Percentiles rank a stretch among this genome's conserved stretches.
These are phyloP conservation scores for Pseudorhiza aurosa DNA, from an alignment of 30 jellyfish, hydroid and myxozoan species.

Conservation along the genomic window DNA sequence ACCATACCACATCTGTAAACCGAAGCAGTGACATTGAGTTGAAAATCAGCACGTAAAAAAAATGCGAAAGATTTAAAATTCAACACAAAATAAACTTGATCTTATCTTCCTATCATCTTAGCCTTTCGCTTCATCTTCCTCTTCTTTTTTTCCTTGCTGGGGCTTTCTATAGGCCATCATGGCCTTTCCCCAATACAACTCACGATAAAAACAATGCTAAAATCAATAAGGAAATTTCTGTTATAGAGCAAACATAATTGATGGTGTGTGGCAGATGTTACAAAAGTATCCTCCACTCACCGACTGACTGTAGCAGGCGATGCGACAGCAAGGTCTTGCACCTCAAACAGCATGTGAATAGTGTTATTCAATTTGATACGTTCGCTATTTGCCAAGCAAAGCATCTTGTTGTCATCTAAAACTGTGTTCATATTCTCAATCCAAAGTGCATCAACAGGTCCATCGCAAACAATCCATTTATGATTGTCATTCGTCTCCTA, in stretches of 20 bases:
- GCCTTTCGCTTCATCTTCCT: no score
- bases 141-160: no score
- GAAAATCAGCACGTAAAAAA: no score
- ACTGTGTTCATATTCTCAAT: slow-evolving; percentile 97
- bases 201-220: no score
- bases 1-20: slow-evolving; percentile 94
- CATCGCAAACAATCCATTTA: slow-evolving; percentile 97
- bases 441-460: slow-evolving; percentile 98
- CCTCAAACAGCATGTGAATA: slow-evolving; percentile 93
- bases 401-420: slow-evolving; percentile 95
- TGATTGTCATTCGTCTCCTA: slow-evolving; percentile 94
- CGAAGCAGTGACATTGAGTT: no score
- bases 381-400: slow-evolving; percentile 95
- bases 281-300: slow-evolving; percentile 30
- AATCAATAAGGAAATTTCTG: not conserved
- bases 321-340: slow-evolving; percentile 94
- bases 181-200: no score
- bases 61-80: no score
- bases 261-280: not conserved
- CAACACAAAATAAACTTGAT: no score
- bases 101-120: no score
- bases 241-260: not conserved
- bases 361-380: slow-evolving; percentile 86
- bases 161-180: no score
- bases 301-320: slow-evolving; percentile 98